Conservation (phyloP, 2,888 invertebrate genomes). For the Stegana nigrithorax region DNA sequence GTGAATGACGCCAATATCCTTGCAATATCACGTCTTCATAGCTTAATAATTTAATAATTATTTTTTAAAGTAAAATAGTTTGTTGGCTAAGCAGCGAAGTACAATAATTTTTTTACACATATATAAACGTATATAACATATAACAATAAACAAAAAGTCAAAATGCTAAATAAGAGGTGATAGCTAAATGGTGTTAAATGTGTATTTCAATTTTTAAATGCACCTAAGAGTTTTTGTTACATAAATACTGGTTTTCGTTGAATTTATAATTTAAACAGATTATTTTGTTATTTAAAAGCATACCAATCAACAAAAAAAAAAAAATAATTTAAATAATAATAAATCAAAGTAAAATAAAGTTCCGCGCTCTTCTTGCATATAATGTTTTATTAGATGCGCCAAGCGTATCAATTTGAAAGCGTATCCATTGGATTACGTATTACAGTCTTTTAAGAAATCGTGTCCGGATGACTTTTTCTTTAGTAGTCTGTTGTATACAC, state of each 20-base stretch:
- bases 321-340: no score
- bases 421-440: no score
- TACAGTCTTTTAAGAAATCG: no score
- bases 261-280: neutral
- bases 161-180: constrained; percentile 9
- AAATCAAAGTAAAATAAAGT: no score
- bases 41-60: constrained; percentile 1
- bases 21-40: neutral
- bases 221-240: constrained; percentile 6
- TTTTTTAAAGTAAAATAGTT: constrained; percentile 42
- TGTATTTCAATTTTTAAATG: constrained; percentile 5
- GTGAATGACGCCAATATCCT: neutral
- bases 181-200: no score
- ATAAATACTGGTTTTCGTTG: neutral
- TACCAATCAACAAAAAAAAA: no score
- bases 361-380: no score
- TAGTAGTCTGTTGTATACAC: no score
- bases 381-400: no score
- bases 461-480: no score
- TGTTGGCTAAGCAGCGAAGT: constrained; percentile 58
- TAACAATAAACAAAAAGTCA: neutral
- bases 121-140: constrained; percentile 24
- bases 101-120: constrained; percentile 54
- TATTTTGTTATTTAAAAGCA: neutral
- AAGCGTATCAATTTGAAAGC: no score